Conservation (phyloP, 2,888 invertebrate species). For the Bombyx huttoni region DNA sequence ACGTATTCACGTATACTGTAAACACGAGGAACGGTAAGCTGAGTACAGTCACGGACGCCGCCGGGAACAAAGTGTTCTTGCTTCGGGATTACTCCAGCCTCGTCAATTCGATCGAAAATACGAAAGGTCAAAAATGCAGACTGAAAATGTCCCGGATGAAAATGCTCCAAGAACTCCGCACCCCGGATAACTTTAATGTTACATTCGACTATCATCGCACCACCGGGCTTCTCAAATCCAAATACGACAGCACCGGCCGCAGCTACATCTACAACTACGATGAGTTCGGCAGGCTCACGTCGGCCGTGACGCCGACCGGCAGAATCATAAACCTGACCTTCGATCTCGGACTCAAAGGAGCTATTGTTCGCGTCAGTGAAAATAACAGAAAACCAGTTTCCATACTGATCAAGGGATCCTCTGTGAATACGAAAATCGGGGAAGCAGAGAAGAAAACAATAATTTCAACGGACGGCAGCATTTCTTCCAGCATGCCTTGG, state of each 20-base stretch:
- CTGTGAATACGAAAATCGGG: conserved; percentile 85
- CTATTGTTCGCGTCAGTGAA: conserved; percentile 87
- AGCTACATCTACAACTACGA: conserved; percentile 96
- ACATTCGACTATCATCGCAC: conserved; percentile 95
- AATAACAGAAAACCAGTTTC: conserved; percentile 87
- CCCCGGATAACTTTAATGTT: conserved; percentile 94
- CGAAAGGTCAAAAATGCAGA: conserved; percentile 92
- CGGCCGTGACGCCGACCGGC: conserved; percentile 95
- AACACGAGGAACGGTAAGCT: conserved; percentile 97
- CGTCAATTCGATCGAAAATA: conserved; percentile 95
- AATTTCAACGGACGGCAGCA: conserved; percentile 86
- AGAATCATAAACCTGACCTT: conserved; percentile 90
- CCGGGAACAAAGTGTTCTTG: conserved; percentile 90
- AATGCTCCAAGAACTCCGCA: conserved; percentile 90
- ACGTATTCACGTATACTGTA: conserved; percentile 96
- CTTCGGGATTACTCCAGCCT: conserved; percentile 87
- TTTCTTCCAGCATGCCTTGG: conserved; percentile 86
- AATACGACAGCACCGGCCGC: conserved; percentile 90
- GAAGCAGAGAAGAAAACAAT: conserved; percentile 87
- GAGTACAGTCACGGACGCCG: conserved; percentile 93
- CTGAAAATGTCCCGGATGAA: conserved; percentile 93
- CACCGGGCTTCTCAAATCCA: conserved; percentile 89
- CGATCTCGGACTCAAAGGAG: conserved; percentile 92
- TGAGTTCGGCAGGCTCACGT: conserved; percentile 91
- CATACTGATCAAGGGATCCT: conserved; percentile 89